Evolutionary conservation across 2,113 vertebrate genomes (phyloP).

Genomic region (Clarias magur): DNA sequence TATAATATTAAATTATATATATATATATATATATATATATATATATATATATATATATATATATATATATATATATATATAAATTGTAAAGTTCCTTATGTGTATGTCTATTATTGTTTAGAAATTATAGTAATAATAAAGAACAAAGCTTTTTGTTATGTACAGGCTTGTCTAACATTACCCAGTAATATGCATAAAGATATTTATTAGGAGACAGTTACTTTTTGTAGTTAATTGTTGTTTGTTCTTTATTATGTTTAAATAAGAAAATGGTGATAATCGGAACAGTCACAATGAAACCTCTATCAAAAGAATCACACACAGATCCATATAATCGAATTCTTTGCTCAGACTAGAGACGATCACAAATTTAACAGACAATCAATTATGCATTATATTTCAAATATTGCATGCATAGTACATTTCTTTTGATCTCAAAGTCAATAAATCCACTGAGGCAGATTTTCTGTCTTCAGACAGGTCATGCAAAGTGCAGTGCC

Average conservation of each 20-base stretch:
- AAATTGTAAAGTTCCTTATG: not conserved
- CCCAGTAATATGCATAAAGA: not conserved
- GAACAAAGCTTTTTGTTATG: not conserved
- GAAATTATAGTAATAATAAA: not conserved
- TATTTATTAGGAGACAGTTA: not conserved
- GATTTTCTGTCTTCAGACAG: conserved; percentile 1
- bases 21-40: too few relatives aligned
- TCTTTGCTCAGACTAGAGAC: not conserved
- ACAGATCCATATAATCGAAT: not conserved
- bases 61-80: too few relatives aligned
- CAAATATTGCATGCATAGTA: not conserved
- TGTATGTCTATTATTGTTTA: not conserved
- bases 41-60: too few relatives aligned
- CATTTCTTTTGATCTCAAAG: not conserved
- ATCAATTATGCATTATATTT: not conserved
- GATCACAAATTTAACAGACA: not conserved
- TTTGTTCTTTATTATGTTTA: not conserved
- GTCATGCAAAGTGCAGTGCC: conserved; percentile 47
- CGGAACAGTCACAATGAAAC: not conserved
- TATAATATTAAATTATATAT: too few relatives aligned
- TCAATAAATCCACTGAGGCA: not conserved
- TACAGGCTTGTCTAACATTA: not conserved
- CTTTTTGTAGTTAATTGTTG: not conserved
- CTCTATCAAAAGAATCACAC: not conserved
- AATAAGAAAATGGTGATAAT: not conserved